These are phyloP conservation scores for Gari tellinella DNA, from an alignment of 2,888 invertebrate genomes.

Conservation along the genomic window DNA sequence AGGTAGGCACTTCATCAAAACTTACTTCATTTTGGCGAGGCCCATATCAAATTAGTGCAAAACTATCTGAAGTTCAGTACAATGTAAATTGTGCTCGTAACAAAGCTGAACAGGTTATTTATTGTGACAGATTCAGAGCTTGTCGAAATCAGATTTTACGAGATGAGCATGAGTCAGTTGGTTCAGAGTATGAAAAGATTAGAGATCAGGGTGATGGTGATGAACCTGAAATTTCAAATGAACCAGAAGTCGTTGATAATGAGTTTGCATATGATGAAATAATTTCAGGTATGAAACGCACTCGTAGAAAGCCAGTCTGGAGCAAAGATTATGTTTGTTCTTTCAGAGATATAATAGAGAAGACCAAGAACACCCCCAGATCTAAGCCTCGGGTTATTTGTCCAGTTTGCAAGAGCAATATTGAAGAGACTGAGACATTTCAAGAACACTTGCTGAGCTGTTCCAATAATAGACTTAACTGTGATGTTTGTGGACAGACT, in stretches of 20 bases:
- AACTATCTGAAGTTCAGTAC: too few relatives aligned
- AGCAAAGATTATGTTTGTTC: slow-evolving; percentile 1
- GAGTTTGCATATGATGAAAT: not conserved
- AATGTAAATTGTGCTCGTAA: too few relatives aligned
- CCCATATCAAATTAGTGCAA: too few relatives aligned
- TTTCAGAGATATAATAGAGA: not conserved
- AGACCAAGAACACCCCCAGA: slow-evolving; percentile 13
- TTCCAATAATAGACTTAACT: slow-evolving; percentile 1
- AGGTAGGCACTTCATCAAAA: too few relatives aligned
- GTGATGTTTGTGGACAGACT: slow-evolving; percentile 11
- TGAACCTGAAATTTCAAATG: too few relatives aligned
- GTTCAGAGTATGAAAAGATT: too few relatives aligned
- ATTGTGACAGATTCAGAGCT: slow-evolving; percentile 36
- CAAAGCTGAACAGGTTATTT: too few relatives aligned
- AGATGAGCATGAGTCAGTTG: too few relatives aligned
- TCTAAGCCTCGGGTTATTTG: slow-evolving; percentile 10
- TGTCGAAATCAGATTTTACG: too few relatives aligned
- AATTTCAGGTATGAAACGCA: not conserved
- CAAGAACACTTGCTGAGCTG: slow-evolving; percentile 2
- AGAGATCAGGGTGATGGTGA: not conserved
- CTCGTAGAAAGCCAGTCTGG: too few relatives aligned
- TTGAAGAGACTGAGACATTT: not conserved
- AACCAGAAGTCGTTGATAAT: too few relatives aligned
- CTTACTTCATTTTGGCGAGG: too few relatives aligned
- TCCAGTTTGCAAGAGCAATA: slow-evolving; percentile 13